These are phyloP conservation scores for Drosophila greeni DNA, from an alignment of 2,888 invertebrate species.

Conservation along the genomic window DNA sequence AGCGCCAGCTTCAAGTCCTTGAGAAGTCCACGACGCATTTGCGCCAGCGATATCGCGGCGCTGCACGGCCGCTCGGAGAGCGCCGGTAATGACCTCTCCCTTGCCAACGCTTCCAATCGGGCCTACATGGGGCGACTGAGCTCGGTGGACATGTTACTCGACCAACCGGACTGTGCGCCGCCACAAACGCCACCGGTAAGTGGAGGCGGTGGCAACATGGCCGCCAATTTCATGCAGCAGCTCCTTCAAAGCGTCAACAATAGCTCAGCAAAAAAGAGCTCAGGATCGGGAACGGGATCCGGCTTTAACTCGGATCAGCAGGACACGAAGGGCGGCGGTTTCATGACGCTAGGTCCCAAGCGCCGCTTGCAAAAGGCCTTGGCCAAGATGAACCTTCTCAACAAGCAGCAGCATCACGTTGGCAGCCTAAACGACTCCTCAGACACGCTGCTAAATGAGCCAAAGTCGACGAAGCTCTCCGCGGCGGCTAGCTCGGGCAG, in stretches of 20 bases:
- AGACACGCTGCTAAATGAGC: conserved; percentile 66
- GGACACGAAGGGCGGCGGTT: conserved; percentile 83
- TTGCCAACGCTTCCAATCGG: conserved; percentile 48
- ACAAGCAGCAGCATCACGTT: conserved; percentile 70
- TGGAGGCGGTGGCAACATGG: conserved; percentile 64
- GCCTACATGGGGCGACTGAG: conserved; percentile 81
- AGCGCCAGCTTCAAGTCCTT: conserved; percentile 64
- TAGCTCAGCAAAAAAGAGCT: conserved; percentile 67
- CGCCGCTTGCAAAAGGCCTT: conserved; percentile 90
- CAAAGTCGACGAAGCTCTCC: conserved; percentile 61
- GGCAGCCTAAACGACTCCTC: conserved; percentile 72
- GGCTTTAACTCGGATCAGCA: conserved; percentile 33
- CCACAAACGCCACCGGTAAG: conserved; percentile 66
- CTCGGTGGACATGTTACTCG: conserved; percentile 84
- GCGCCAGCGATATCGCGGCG: conserved; percentile 83
- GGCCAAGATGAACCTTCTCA: conserved; percentile 90
- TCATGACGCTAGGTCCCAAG: conserved; percentile 92
- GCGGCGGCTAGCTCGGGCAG: conserved; percentile 62
- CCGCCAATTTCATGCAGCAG: conserved; percentile 80
- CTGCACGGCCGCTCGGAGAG: conserved; percentile 80
- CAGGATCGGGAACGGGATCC: conserved; percentile 1
- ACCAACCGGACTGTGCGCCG: conserved; percentile 77
- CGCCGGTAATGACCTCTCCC: conserved; percentile 64
- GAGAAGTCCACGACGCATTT: conserved; percentile 76
- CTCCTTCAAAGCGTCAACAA: conserved; percentile 78